Percentiles rank a stretch among this genome's conserved stretches.
Conservation (phyloP, 2,113 vertebrate species). For the rat (Rattus norvegicus) region DNA sequence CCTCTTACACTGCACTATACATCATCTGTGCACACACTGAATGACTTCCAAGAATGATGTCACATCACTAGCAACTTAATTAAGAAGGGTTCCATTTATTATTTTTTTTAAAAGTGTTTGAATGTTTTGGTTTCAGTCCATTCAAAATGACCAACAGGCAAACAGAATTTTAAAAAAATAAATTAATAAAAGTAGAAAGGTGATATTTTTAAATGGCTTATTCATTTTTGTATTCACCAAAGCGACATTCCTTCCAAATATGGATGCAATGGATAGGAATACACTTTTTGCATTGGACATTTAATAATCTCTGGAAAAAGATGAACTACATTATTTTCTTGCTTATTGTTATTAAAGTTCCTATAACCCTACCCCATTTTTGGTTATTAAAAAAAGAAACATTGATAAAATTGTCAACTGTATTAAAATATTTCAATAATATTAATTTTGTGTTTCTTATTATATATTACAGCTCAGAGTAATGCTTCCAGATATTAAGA, state of each 20-base stretch:
- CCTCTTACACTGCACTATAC: conserved; percentile 1
- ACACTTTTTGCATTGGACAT: not conserved
- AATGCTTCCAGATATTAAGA: not conserved
- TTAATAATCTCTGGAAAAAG: not conserved
- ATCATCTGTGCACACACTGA: conserved; percentile 56
- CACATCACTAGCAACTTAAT: conserved; percentile 39
- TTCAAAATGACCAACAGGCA: not conserved
- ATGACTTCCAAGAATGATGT: conserved; percentile 63
- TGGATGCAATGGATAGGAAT: not conserved
- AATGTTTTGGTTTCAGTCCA: conserved; percentile 8
- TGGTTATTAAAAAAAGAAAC: not conserved
- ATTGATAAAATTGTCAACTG: not conserved
- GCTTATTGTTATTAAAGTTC: not conserved
- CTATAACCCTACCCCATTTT: not conserved
- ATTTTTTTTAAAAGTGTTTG: not conserved
- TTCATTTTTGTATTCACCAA: not conserved
- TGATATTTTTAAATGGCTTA: not conserved
- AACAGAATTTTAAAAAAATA: conserved; percentile 2
- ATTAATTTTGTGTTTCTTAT: not conserved
- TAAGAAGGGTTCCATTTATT: conserved; percentile 30
- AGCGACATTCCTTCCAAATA: not conserved
- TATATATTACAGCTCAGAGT: not conserved
- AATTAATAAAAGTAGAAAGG: not conserved
- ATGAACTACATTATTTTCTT: not conserved
- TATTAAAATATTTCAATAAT: not conserved